Conservation (phyloP, 2,888 invertebrate species). For the Drosophila siamana region DNA sequence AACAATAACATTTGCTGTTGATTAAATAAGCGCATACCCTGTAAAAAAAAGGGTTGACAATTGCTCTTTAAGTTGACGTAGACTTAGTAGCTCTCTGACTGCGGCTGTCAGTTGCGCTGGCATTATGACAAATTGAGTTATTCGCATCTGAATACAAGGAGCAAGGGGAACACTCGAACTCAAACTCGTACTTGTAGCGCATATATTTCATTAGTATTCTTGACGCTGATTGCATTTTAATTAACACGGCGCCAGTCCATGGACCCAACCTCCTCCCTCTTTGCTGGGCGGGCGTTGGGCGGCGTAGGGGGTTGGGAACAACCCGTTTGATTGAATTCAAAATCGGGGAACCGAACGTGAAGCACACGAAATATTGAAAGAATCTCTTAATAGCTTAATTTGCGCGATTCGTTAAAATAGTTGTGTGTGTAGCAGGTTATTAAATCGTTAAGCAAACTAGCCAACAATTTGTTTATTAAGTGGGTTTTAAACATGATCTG, state of each 20-base stretch:
- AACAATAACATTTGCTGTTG: conserved; percentile 37
- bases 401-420: conserved; percentile 23
- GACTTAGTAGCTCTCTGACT: conserved; percentile 1
- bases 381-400: conserved; percentile 80
- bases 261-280: conserved; percentile 26
- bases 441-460: conserved; percentile 61
- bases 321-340: conserved; percentile 71
- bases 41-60: no score
- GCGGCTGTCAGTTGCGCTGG: conserved; percentile 24
- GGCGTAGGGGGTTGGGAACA: conserved; percentile 22
- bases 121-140: conserved; percentile 77
- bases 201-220: conserved; percentile 78
- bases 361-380: conserved; percentile 67
- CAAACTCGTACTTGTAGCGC: conserved; percentile 45
- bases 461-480: conserved; percentile 44
- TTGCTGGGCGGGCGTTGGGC: background rate
- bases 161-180: conserved; percentile 2
- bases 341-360: conserved; percentile 24
- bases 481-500: conserved; percentile 39
- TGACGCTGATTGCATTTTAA: conserved; percentile 82
- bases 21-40: conserved; percentile 22
- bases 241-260: conserved; percentile 75
- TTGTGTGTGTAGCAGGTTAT: conserved; percentile 40
- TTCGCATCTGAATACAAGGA: conserved; percentile 66
- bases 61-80: no score